phyloP scores from a whole-genome alignment of 1,140 invertebrate species.

The Charaxes varanes region DNA sequence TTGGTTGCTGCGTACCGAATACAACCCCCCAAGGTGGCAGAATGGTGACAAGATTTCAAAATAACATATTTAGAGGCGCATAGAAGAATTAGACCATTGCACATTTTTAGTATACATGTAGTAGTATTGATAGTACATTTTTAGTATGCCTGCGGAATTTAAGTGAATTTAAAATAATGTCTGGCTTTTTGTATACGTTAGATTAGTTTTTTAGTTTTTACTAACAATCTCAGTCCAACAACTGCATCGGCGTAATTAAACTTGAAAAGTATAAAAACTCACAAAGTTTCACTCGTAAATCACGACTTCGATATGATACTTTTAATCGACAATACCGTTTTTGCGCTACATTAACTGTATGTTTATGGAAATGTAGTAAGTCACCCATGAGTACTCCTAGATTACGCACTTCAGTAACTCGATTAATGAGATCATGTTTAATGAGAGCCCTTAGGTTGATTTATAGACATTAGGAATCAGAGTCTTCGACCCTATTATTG shows the following conservation, averaged over 20 bases:
- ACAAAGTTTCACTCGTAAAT: slow-evolving; percentile 9
- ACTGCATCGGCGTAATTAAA: slow-evolving; percentile 19
- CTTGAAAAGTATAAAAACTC: slow-evolving; percentile 13
- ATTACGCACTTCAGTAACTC: too few relatives aligned
- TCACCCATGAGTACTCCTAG: slow-evolving; percentile 5
- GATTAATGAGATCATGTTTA: too few relatives aligned
- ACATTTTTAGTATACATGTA: too few relatives aligned
- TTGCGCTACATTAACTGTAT: slow-evolving; percentile 3
- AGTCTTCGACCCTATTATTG: too few relatives aligned
- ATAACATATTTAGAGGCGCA: too few relatives aligned
- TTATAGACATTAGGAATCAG: too few relatives aligned
- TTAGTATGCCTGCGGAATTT: slow-evolving; percentile 1
- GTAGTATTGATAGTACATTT: slow-evolving; percentile 5
- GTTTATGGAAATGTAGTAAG: slow-evolving; percentile 12
- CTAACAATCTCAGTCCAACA: slow-evolving; percentile 8
- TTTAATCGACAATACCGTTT: slow-evolving; percentile 19
- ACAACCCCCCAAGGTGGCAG: too few relatives aligned
- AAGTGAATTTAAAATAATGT: slow-evolving; percentile 12
- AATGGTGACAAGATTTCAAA: too few relatives aligned
- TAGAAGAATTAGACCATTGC: too few relatives aligned
- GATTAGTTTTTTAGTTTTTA: slow-evolving; percentile 1
- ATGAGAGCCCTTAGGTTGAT: too few relatives aligned
- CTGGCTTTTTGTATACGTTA: slow-evolving; percentile 15
- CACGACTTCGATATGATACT: slow-evolving; percentile 7
- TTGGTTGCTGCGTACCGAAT: too few relatives aligned